A percentile compares a stretch with the other conserved stretches of the same genome.
phyloP scores from a whole-genome alignment of 2,797 vertebrate species.

The Merluccius polli region DNA sequence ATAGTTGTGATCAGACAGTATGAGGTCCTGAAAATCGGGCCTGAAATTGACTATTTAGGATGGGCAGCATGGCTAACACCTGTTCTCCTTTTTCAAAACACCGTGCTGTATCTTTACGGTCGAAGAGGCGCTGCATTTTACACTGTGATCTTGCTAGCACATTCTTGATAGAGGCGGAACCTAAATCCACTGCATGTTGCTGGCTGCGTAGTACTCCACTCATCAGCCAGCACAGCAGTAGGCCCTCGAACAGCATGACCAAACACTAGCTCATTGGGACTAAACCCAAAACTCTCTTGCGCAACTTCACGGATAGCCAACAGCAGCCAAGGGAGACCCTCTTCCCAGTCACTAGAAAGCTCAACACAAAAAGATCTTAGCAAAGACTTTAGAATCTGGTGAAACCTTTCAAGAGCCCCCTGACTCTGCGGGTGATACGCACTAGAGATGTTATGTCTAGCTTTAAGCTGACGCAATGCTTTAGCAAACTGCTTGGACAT shows the following conservation, averaged over 20 bases:
- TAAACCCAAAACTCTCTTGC: constrained; percentile 8
- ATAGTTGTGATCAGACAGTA: too few relatives aligned
- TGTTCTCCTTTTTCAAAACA: too few relatives aligned
- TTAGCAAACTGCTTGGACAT: not conserved
- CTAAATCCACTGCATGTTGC: too few relatives aligned
- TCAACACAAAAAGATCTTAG: not conserved
- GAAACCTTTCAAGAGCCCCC: not conserved
- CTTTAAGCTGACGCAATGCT: not conserved
- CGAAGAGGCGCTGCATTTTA: too few relatives aligned
- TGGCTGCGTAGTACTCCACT: not conserved
- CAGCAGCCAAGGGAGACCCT: constrained; percentile 6
- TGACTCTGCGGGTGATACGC: not conserved
- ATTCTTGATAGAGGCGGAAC: too few relatives aligned
- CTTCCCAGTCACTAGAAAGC: not conserved
- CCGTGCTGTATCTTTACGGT: too few relatives aligned
- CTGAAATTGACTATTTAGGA: too few relatives aligned
- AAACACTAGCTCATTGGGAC: constrained; percentile 10
- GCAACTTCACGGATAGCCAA: constrained; percentile 1
- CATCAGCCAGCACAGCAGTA: not conserved
- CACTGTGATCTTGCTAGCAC: too few relatives aligned
- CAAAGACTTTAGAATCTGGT: not conserved
- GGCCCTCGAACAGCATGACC: not conserved
- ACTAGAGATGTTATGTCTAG: not conserved
- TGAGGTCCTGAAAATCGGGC: too few relatives aligned
- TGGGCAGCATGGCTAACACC: too few relatives aligned